Conservation (phyloP, 1,140 invertebrate genomes). For the Drosophila elegans region DNA sequence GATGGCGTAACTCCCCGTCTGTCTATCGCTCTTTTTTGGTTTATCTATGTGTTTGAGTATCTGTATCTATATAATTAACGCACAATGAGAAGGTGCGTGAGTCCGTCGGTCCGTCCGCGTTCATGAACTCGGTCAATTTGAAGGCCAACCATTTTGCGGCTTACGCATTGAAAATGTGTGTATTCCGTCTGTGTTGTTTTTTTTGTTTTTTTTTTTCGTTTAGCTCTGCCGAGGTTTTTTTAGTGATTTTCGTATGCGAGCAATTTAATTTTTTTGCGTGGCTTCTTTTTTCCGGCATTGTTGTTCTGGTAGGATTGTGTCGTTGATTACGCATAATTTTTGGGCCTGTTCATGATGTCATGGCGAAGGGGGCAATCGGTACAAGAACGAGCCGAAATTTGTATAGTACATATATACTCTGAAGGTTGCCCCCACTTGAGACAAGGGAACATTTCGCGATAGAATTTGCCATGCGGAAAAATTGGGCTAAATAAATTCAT, state of each 20-base stretch:
- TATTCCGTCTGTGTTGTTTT: constrained; percentile 40
- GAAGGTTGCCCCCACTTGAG: constrained; percentile 17
- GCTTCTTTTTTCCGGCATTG: constrained; percentile 53
- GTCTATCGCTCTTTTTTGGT: constrained; percentile 19
- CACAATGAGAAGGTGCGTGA: constrained; percentile 79
- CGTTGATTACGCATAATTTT: constrained; percentile 78
- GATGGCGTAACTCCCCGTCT: constrained; percentile 24
- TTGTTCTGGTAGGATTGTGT: constrained; percentile 63
- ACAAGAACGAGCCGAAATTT: constrained; percentile 9
- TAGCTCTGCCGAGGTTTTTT: constrained; percentile 17
- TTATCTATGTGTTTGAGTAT: constrained; percentile 45
- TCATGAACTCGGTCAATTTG: constrained; percentile 82
- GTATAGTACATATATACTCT: not conserved
- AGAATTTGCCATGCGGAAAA: not conserved
- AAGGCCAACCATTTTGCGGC: constrained; percentile 80
- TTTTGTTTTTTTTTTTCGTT: constrained; percentile 25
- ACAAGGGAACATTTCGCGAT: constrained; percentile 9
- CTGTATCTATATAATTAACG: constrained; percentile 75
- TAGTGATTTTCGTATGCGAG: constrained; percentile 56
- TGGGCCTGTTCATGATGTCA: constrained; percentile 70
- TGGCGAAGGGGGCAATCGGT: constrained; percentile 24
- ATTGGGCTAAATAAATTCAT: not conserved
- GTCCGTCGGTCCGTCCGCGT: constrained; percentile 39
- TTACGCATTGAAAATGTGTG: constrained; percentile 69
- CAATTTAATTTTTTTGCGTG: constrained; percentile 73